Percentiles rank a stretch among this genome's conserved stretches.
Conservation (phyloP, 2,888 invertebrate species). For the Darwinula stevensoni region DNA sequence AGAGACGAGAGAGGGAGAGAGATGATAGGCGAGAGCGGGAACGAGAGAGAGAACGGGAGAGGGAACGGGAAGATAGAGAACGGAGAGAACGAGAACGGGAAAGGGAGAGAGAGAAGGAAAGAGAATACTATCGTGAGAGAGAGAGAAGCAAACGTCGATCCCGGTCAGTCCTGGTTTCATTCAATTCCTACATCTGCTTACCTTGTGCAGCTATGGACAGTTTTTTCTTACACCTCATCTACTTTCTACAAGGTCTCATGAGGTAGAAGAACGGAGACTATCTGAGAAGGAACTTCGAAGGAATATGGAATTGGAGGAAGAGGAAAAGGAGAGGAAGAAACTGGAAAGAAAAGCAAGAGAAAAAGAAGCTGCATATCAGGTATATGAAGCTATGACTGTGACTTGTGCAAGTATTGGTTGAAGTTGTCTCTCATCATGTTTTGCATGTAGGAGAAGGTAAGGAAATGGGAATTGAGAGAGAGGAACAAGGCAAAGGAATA, state of each 20-base stretch:
- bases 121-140: no score
- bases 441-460: conserved; percentile 16
- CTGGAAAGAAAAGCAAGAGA: conserved; percentile 68
- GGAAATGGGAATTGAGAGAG: conserved; percentile 65
- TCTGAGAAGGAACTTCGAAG: conserved; percentile 9
- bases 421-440: neutral
- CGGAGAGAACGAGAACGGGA: no score
- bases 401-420: conserved; percentile 4
- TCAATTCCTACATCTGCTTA: no score
- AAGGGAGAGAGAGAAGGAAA: no score
- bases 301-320: conserved; percentile 43
- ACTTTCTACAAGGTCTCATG: no score
- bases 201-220: no score
- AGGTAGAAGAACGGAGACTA: no score
- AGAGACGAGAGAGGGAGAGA: conserved; percentile 17
- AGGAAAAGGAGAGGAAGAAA: conserved; percentile 61
- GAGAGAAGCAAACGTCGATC: no score
- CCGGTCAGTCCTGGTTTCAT: no score
- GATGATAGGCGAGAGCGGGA: conserved; percentile 16
- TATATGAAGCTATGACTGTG: no score
- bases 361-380: conserved; percentile 89
- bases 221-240: no score
- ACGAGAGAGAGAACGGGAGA: conserved; percentile 13
- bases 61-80: conserved; percentile 13
- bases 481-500: conserved; percentile 66